Base-by-base conservation (phyloP, 2,113 vertebrate genomes). In the Alces alces region DNA sequence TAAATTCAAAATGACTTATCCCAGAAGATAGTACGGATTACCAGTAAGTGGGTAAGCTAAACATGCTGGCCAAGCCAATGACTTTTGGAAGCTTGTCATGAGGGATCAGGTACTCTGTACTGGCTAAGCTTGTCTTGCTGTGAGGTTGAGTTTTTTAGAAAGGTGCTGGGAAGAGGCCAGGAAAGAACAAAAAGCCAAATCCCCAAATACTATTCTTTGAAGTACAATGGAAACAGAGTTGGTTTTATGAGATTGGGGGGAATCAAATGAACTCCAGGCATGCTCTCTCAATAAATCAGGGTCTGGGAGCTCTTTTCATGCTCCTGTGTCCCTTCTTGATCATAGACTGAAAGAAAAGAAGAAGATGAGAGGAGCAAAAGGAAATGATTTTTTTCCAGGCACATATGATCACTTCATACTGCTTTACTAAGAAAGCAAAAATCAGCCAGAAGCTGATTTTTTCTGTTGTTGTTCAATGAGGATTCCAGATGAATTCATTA, bases 361-460 rank as follows among this genome's bases (percentile, higher is more conserved):
- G 17, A 33, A 82, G 52, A n/a, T 80, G 30, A 94, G 15, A 50
- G 1, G 39, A 94, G 79, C 79, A 4, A 94, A 78, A 92, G 21
- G 5, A 70, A 91, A 85, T 83, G 1, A 39, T 3, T 19, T 91
- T 73, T 33, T 58, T 23, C 64, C 70, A 10, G 30, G 5, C 15
- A 39, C 23, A 80, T 92, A 90, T 80, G 4, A 96, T 80, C 64
- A 91, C 13, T 96, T 94, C 6, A 70, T 3, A 79, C 12, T 60
- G n/a, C 47, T 94, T 95, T 60, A 73, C 12, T 28, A n/a, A 92
- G 30, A 95, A 96, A 43, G 45, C 95, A 27, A 89, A 95, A 80
- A 93, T 64, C 11, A 91, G 45, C n/a, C 9, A 47, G 5, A 76
- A 39, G 21, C 54, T 88, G 39, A 76, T 27, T 76, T 76, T 89